Evolutionary conservation across 2,113 vertebrate species (phyloP).

Genomic region (Daphoenositta chrysoptera): DNA sequence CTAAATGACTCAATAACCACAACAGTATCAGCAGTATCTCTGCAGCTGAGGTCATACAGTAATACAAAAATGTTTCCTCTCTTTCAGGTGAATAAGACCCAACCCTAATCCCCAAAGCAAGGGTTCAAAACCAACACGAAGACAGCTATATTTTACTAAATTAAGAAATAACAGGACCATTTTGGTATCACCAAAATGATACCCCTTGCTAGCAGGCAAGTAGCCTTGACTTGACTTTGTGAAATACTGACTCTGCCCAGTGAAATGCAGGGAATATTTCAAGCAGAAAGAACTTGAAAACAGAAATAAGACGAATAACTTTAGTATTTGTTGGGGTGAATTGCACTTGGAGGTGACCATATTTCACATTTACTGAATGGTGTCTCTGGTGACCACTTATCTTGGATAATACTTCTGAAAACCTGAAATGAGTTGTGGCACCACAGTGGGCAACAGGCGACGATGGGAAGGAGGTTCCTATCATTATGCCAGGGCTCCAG

Average conservation of each 20-base stretch:
- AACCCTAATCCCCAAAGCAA: constrained; percentile 10
- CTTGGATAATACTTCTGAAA: background rate
- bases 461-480: background rate
- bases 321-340: background rate
- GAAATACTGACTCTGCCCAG: background rate
- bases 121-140: background rate
- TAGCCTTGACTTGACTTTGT: background rate
- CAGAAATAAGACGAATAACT: background rate
- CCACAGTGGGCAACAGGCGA: background rate
- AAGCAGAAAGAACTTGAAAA: background rate
- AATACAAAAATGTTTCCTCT: background rate
- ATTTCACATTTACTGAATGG: background rate
- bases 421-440: background rate
- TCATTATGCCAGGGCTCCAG: background rate
- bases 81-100: constrained; percentile 34
- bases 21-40: background rate
- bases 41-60: constrained; percentile 5
- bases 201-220: background rate
- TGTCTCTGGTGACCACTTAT: background rate
- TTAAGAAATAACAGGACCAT: background rate
- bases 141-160: background rate
- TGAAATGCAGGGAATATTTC: background rate
- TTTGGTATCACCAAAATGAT: background rate
- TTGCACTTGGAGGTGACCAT: background rate
- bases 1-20: background rate